Conservation (phyloP, 2,888 invertebrate species). For the Pherbina coryleti region DNA sequence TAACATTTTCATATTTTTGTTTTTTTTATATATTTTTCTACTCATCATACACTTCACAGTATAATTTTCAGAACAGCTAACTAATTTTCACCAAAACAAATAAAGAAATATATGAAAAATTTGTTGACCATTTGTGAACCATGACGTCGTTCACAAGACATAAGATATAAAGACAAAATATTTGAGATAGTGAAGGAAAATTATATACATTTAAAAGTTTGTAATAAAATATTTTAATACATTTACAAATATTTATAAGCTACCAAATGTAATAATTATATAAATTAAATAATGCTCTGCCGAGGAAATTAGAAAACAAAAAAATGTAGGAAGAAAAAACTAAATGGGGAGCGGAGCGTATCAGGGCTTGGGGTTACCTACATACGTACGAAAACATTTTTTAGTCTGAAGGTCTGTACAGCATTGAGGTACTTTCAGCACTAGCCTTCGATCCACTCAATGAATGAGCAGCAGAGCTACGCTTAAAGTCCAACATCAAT, state of each 20-base stretch:
- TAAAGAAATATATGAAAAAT: not conserved
- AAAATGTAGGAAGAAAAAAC: not conserved
- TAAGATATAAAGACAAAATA: not conserved
- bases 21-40: too few species aligned
- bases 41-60: not conserved
- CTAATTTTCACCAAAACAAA: not conserved
- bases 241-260: not conserved
- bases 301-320: not conserved
- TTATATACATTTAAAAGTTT: not conserved
- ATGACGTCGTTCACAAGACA: not conserved
- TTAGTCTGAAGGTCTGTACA: slow-evolving; percentile 55
- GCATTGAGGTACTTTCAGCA: slow-evolving; percentile 68
- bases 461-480: slow-evolving; percentile 55
- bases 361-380: not conserved
- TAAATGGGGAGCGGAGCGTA: not conserved
- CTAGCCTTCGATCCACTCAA: slow-evolving; percentile 53
- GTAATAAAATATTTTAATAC: not conserved
- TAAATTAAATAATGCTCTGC: not conserved
- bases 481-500: slow-evolving; percentile 69
- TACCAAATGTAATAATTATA: not conserved
- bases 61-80: not conserved
- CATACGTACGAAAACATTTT: slow-evolving; percentile 18
- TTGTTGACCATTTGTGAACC: not conserved
- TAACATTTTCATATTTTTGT: too few species aligned
- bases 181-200: not conserved